Evolutionary conservation across 2,888 invertebrate genomes (phyloP).

Genomic region (Anarsia innoxiella): DNA sequence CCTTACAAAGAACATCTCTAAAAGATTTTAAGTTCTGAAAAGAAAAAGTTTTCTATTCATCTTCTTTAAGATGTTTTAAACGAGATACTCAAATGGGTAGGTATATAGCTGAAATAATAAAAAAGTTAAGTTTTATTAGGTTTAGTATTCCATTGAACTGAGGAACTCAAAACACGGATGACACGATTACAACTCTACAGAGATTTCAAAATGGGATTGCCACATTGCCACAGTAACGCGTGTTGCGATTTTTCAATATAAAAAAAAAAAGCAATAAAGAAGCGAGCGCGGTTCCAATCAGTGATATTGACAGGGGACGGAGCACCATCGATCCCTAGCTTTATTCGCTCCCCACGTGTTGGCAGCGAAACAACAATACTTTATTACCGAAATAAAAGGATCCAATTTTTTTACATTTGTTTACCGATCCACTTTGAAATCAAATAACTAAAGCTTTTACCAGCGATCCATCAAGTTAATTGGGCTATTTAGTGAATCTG

Average conservation of each 20-base stretch:
- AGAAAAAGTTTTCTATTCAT: too few species aligned
- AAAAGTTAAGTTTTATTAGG: too few species aligned
- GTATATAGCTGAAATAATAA: too few species aligned
- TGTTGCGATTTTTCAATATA: too few species aligned
- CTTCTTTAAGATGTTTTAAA: too few species aligned
- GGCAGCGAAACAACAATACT: constrained; percentile 16
- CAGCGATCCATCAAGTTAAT: constrained; percentile 5
- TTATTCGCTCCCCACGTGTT: constrained; percentile 28
- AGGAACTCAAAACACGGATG: too few species aligned
- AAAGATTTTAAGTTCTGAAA: too few species aligned
- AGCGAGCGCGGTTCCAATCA: constrained; percentile 43
- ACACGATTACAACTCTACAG: too few species aligned
- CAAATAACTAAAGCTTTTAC: constrained; percentile 1
- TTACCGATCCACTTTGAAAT: constrained; percentile 3
- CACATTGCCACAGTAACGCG: too few species aligned
- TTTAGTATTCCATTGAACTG: too few species aligned
- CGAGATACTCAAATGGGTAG: too few species aligned
- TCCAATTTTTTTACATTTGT: constrained; percentile 6
- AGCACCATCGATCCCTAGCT: constrained; percentile 24
- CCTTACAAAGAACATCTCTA: too few species aligned
- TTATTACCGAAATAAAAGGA: constrained; percentile 21
- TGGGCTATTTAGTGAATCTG: background rate
- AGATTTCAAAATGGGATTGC: background rate
- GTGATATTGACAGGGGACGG: constrained; percentile 48
- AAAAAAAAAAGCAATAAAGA: constrained; percentile 32